Conservation (phyloP, 2,797 vertebrate genomes). For the Pseudomugil gertrudae region DNA sequence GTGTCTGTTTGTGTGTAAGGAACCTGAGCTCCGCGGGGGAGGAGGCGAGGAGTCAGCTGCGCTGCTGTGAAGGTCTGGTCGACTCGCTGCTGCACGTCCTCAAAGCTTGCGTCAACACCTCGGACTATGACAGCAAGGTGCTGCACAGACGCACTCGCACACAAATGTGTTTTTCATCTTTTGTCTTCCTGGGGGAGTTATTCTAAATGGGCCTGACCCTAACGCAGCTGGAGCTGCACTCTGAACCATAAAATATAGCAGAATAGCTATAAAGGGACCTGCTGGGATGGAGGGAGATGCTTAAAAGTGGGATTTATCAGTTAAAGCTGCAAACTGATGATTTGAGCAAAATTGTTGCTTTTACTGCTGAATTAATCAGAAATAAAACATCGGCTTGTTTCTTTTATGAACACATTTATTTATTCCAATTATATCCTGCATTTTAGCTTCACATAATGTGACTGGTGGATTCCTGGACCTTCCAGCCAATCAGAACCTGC, state of each 20-base stretch:
- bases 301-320: background rate
- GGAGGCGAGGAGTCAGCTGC: slow-evolving; percentile 94
- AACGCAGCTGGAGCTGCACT: background rate
- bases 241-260: background rate
- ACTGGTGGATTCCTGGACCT: too few species aligned
- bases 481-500: too few species aligned
- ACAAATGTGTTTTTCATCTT: background rate
- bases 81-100: slow-evolving; percentile 95
- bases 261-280: background rate
- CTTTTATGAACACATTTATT: too few species aligned
- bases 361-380: background rate
- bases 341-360: background rate
- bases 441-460: too few species aligned
- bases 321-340: background rate
- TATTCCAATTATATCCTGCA: too few species aligned
- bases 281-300: background rate
- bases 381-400: too few species aligned
- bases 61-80: slow-evolving; percentile 93
- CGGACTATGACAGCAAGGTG: slow-evolving; percentile 98
- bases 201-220: background rate
- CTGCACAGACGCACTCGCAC: slow-evolving; percentile 17
- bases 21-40: slow-evolving; percentile 97
- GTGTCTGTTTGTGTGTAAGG: slow-evolving; percentile 74
- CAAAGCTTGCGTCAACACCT: slow-evolving; percentile 94
- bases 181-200: background rate